phyloP scores from a whole-genome alignment of 1,140 invertebrate species.

The Aphis craccivora region DNA sequence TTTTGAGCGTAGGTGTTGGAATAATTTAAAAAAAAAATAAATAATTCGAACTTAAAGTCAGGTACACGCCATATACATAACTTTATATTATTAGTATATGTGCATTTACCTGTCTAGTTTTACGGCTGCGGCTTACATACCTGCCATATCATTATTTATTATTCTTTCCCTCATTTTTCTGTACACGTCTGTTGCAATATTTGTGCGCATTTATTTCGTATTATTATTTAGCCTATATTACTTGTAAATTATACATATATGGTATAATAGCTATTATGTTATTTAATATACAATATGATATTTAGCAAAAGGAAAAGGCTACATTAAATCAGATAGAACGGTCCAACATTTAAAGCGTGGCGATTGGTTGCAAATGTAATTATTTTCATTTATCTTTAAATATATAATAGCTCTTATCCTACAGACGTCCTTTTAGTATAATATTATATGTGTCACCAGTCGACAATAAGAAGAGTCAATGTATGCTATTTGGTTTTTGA shows the following conservation, averaged over 20 bases:
- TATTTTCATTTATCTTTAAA: neutral
- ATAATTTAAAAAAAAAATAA: neutral
- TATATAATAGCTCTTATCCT: neutral
- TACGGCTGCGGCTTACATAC: neutral
- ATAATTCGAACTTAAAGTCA: neutral
- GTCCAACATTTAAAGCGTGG: neutral
- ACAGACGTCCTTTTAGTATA: neutral
- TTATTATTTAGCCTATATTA: neutral
- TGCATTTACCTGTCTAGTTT: neutral
- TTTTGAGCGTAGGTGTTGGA: neutral
- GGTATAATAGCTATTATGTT: neutral
- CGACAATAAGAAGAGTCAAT: neutral
- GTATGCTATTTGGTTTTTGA: neutral
- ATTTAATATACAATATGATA: neutral
- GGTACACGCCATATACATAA: neutral
- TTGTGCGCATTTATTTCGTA: neutral
- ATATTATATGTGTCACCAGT: neutral
- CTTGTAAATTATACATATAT: neutral
- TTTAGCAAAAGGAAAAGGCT: neutral
- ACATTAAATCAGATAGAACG: neutral
- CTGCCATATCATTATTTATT: no score
- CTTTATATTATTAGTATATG: neutral
- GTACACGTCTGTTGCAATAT: neutral
- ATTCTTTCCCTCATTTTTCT: neutral
- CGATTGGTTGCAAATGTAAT: neutral